Evolutionary conservation across 2,888 invertebrate species (phyloP).

Genomic region (Tipula helvola): DNA sequence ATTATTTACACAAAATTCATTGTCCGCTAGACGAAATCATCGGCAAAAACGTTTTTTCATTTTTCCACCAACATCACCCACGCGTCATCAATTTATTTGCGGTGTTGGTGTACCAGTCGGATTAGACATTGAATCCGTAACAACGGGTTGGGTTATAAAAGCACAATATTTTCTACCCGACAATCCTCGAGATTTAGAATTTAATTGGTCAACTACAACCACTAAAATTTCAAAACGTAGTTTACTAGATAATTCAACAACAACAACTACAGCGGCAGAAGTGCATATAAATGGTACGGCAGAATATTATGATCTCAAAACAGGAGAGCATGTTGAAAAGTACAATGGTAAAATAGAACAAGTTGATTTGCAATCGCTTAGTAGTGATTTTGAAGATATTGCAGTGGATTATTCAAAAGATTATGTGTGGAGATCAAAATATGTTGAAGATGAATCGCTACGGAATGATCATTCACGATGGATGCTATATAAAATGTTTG

Average conservation of each 20-base stretch:
- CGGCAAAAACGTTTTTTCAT: slow-evolving; percentile 21
- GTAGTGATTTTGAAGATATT: not conserved
- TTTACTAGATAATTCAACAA: not conserved
- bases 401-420: not conserved
- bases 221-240: not conserved
- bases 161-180: slow-evolving; percentile 27
- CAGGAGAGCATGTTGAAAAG: not conserved
- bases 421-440: not conserved
- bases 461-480: slow-evolving; percentile 40
- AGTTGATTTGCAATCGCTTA: not conserved
- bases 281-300: not conserved
- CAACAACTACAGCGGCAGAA: not conserved
- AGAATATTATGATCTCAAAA: not conserved
- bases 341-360: not conserved
- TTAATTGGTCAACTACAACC: no score
- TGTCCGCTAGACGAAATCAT: not conserved
- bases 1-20: not conserved
- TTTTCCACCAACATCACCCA: slow-evolving; percentile 30
- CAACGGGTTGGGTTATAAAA: slow-evolving; percentile 30
- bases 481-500: slow-evolving; percentile 52
- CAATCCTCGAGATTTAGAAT: not conserved
- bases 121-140: slow-evolving; percentile 31
- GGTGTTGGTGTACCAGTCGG: slow-evolving; percentile 31
- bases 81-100: slow-evolving; percentile 26
- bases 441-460: not conserved